Evolutionary conservation across 2,888 invertebrate species (phyloP).

Genomic region (Camptogramma bilineatum): DNA sequence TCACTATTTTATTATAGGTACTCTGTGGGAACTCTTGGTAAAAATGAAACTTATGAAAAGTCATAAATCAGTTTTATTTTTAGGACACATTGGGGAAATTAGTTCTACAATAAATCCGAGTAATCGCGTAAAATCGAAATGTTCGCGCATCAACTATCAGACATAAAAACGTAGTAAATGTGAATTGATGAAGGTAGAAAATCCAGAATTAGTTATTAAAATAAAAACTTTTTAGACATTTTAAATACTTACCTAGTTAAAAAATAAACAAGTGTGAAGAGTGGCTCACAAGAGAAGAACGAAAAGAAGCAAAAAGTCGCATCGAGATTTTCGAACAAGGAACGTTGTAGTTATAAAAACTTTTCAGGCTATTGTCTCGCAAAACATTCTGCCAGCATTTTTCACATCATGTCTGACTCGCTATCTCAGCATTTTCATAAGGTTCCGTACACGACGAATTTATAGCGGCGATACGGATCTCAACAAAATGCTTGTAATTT

Average conservation of each 20-base stretch:
- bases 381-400: slow-evolving; percentile 47
- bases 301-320: background rate
- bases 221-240: too few relatives aligned
- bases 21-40: background rate
- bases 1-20: slow-evolving; percentile 25
- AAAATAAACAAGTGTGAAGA: too few relatives aligned
- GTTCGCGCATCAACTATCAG: too few relatives aligned
- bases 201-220: too few relatives aligned
- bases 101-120: too few relatives aligned
- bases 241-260: too few relatives aligned
- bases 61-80: background rate
- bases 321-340: slow-evolving; percentile 3
- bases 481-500: slow-evolving; percentile 75
- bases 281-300: background rate
- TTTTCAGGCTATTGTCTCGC: slow-evolving; percentile 41
- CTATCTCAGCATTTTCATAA: slow-evolving; percentile 67
- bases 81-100: too few relatives aligned
- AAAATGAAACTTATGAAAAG: background rate
- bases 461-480: slow-evolving; percentile 71
- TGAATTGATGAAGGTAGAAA: too few relatives aligned
- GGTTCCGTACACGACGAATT: slow-evolving; percentile 65
- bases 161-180: too few relatives aligned
- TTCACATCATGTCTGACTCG: slow-evolving; percentile 38
- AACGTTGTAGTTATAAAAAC: slow-evolving; percentile 11
- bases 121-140: too few relatives aligned